Evolutionary conservation across 1,140 invertebrate genomes (phyloP).

Genomic region (Apis laboriosa): DNA sequence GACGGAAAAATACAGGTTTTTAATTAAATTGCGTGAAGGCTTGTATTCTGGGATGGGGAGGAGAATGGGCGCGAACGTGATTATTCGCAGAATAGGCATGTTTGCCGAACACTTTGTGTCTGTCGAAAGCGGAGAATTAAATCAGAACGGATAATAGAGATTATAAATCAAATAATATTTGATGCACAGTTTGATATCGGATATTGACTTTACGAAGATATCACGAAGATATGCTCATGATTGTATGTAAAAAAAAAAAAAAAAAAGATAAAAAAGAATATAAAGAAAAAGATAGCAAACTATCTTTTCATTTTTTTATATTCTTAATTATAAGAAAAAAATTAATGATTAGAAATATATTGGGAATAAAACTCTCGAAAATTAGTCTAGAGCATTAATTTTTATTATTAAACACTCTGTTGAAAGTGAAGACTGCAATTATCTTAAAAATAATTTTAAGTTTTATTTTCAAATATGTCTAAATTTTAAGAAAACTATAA

Average conservation of each 20-base stretch:
- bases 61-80: neutral
- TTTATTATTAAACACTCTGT: too few relatives aligned
- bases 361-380: too few relatives aligned
- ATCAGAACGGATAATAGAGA: slow-evolving; percentile 10
- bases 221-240: neutral
- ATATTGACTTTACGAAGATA: slow-evolving; percentile 13
- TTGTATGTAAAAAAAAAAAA: neutral
- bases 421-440: too few relatives aligned
- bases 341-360: too few relatives aligned
- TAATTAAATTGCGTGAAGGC: slow-evolving; percentile 60
- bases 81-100: slow-evolving; percentile 22
- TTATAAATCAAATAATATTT: slow-evolving; percentile 40
- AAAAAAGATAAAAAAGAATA: neutral
- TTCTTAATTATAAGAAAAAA: too few relatives aligned
- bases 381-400: too few relatives aligned
- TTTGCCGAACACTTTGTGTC: slow-evolving; percentile 35
- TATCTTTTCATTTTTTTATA: too few relatives aligned
- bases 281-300: too few relatives aligned
- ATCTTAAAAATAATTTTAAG: too few relatives aligned
- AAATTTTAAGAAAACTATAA: too few relatives aligned
- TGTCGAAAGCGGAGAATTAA: slow-evolving; percentile 22
- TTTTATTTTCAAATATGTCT: too few relatives aligned
- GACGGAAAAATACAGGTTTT: slow-evolving; percentile 60
- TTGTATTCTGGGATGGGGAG: neutral
- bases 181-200: slow-evolving; percentile 1